Evolutionary conservation across 2,888 invertebrate species (phyloP).

Genomic region (Cryptocephalus primarius): DNA sequence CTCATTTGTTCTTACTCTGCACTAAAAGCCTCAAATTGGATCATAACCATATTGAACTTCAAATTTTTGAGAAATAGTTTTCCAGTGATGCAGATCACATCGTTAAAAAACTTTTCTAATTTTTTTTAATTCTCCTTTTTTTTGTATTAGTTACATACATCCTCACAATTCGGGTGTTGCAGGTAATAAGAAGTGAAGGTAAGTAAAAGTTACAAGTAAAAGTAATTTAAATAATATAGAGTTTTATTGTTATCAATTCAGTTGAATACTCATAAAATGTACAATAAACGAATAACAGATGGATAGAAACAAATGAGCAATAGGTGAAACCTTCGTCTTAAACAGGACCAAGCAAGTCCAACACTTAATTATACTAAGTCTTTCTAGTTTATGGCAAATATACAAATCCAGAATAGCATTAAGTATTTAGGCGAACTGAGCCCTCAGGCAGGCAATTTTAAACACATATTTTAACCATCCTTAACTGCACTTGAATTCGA

Average conservation of each 20-base stretch:
- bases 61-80: too few relatives aligned
- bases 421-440: slow-evolving; percentile 31
- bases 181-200: too few relatives aligned
- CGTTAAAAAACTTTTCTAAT: too few relatives aligned
- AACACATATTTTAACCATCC: slow-evolving; percentile 26
- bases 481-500: slow-evolving; percentile 38
- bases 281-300: slow-evolving; percentile 41
- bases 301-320: slow-evolving; percentile 41
- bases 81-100: too few relatives aligned
- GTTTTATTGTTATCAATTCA: slow-evolving; percentile 39
- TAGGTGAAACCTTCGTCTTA: slow-evolving; percentile 37
- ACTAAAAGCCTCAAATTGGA: too few relatives aligned
- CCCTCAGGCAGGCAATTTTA: slow-evolving; percentile 31
- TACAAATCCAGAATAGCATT: slow-evolving; percentile 37
- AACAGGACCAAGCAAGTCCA: slow-evolving; percentile 32
- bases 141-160: too few relatives aligned
- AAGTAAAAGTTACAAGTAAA: too few relatives aligned
- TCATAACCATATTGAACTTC: too few relatives aligned
- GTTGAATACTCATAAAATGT: slow-evolving; percentile 40
- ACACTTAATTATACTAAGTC: slow-evolving; percentile 26
- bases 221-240: slow-evolving; percentile 35
- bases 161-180: too few relatives aligned
- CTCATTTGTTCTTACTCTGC: too few relatives aligned
- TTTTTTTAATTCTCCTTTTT: too few relatives aligned
- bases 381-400: slow-evolving; percentile 35